Conservation (phyloP, 1,140 invertebrate species). For the Vanessa atalanta region DNA sequence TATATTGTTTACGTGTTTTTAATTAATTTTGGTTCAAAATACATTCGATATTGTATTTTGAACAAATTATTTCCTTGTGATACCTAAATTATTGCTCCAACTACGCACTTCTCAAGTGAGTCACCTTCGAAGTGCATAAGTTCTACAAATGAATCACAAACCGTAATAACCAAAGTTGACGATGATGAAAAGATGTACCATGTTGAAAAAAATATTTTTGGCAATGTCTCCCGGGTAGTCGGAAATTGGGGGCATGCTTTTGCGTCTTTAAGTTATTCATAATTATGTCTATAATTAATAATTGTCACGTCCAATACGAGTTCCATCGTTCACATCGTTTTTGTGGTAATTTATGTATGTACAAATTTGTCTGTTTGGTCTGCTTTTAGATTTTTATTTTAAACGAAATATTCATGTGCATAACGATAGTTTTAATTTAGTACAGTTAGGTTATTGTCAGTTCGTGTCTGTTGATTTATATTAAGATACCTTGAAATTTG, state of each 20-base stretch:
- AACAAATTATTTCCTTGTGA: conserved; percentile 8
- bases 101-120: not conserved
- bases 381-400: not conserved
- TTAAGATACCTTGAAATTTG: not conserved
- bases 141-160: conserved; percentile 33
- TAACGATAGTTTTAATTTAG: not conserved
- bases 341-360: not conserved
- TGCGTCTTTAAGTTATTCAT: not conserved
- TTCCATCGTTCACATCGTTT: not conserved
- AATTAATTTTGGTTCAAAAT: not conserved
- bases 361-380: not conserved
- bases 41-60: not conserved
- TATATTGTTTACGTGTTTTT: not conserved
- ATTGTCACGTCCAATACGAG: not conserved
- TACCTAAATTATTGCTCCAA: conserved; percentile 10
- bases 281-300: not conserved
- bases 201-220: conserved; percentile 47
- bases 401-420: not conserved
- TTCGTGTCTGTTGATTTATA: not conserved
- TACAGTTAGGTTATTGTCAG: not conserved
- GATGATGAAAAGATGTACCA: not conserved
- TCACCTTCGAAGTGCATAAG: conserved; percentile 14
- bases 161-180: conserved; percentile 16
- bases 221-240: conserved; percentile 58
- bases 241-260: conserved; percentile 38